Percentiles rank a stretch among this genome's conserved stretches.
Conservation (phyloP, 2,797 vertebrate genomes). For the Tragopan temminckii region DNA sequence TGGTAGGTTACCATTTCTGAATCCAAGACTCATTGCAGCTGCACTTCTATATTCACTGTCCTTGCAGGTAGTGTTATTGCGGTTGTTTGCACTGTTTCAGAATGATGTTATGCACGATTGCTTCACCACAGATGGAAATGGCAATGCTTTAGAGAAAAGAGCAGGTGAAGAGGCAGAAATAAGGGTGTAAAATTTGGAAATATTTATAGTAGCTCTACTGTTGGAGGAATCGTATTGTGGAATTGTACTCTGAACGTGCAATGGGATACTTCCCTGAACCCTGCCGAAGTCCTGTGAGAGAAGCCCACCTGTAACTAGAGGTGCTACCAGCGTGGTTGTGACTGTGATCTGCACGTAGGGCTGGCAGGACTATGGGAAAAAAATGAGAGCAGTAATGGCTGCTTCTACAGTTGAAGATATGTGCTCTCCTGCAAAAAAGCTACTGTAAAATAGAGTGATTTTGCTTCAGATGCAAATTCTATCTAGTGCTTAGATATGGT, state of each 20-base stretch:
- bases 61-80: neutral
- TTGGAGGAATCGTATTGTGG: neutral
- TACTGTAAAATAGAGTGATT: neutral
- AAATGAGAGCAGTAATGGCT: neutral
- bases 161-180: neutral
- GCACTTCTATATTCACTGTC: accelerated
- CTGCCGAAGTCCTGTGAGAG: neutral
- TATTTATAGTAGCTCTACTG: neutral
- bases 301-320: neutral
- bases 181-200: neutral
- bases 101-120: accelerated
- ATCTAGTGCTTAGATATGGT: neutral
- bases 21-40: neutral
- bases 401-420: neutral
- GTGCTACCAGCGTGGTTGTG: neutral
- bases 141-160: neutral
- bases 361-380: neutral
- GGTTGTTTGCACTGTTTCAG: neutral
- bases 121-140: accelerated
- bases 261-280: neutral
- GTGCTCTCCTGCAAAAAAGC: neutral
- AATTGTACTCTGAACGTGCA: neutral
- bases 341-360: neutral
- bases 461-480: neutral
- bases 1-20: neutral